A percentile compares a stretch with the other conserved stretches of the same genome.
Evolutionary conservation across 2,888 invertebrate species (phyloP).

Genomic region (Scaptomyza tumidula): DNA sequence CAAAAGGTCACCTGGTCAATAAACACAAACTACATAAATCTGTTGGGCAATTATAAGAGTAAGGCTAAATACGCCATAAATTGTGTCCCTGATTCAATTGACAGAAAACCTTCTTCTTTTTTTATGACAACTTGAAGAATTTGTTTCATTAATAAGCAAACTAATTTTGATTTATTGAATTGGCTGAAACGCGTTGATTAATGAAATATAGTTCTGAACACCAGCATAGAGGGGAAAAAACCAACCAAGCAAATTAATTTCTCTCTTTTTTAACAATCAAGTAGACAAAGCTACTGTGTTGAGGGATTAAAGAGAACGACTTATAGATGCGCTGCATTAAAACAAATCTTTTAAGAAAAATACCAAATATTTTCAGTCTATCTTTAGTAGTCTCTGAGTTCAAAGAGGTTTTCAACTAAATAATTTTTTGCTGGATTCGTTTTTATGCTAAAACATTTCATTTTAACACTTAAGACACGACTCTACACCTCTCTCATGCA

Average conservation of each 20-base stretch:
- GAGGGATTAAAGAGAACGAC: neutral
- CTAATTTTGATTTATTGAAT: conserved; percentile 71
- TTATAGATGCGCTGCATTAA: conserved; percentile 6
- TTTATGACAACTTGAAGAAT: conserved; percentile 12
- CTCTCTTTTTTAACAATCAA: conserved; percentile 39
- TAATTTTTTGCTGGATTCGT: no score
- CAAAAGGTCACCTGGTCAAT: conserved; percentile 60
- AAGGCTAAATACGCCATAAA: no score
- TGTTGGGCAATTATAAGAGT: conserved; percentile 13
- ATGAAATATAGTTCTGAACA: conserved; percentile 24
- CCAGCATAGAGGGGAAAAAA: conserved; percentile 12
- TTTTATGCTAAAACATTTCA: no score
- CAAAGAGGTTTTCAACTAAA: neutral
- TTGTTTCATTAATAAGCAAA: conserved; percentile 43
- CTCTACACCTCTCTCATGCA: neutral
- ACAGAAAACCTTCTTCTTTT: conserved; percentile 3
- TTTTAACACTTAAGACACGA: neutral
- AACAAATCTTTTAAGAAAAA: neutral
- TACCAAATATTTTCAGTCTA: neutral
- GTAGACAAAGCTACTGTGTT: conserved; percentile 11
- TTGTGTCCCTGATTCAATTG: neutral
- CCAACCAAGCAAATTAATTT: conserved; percentile 47
- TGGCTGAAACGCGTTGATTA: conserved; percentile 52
- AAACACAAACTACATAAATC: conserved; percentile 41
- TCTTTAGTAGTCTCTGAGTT: neutral